Conservation (phyloP, 2,113 vertebrate genomes). For the Nicator chloris region DNA sequence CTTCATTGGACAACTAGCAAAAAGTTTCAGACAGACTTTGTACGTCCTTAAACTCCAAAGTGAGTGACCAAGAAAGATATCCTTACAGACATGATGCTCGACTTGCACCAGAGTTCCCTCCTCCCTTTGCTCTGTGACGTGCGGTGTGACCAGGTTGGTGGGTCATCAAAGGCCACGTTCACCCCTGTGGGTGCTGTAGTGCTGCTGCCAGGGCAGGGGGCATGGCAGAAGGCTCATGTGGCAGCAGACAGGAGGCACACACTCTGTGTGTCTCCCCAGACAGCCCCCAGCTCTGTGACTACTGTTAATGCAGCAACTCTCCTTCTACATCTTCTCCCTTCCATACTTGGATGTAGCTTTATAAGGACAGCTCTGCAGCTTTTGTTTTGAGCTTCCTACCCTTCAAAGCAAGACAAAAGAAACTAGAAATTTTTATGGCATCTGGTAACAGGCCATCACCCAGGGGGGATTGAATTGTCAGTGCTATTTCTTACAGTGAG, state of each 20-base stretch:
- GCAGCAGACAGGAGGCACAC: neutral
- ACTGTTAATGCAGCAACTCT: neutral
- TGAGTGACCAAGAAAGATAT: neutral
- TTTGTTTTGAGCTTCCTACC: neutral
- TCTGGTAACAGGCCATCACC: neutral
- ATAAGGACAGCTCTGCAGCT: neutral
- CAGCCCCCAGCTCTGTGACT: neutral
- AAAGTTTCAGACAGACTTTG: neutral
- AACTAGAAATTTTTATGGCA: neutral
- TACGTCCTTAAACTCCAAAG: neutral
- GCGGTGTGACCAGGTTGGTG: neutral
- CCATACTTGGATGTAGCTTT: neutral
- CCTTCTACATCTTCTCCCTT: neutral
- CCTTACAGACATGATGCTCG: neutral
- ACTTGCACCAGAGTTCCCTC: neutral
- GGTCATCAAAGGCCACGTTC: neutral
- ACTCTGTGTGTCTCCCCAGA: neutral
- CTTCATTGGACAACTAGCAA: neutral
- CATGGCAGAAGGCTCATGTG: neutral
- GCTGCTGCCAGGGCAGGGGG: neutral
- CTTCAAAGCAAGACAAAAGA: conserved; percentile 1
- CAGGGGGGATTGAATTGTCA: neutral
- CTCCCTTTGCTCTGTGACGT: neutral
- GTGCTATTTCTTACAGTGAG: neutral
- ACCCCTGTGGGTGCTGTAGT: fast-evolving